A percentile compares a stretch with the other conserved stretches of the same genome.
These are phyloP conservation scores for Coptotermes formosanus DNA, from an alignment of 1,140 invertebrate genomes.

Conservation along the genomic window DNA sequence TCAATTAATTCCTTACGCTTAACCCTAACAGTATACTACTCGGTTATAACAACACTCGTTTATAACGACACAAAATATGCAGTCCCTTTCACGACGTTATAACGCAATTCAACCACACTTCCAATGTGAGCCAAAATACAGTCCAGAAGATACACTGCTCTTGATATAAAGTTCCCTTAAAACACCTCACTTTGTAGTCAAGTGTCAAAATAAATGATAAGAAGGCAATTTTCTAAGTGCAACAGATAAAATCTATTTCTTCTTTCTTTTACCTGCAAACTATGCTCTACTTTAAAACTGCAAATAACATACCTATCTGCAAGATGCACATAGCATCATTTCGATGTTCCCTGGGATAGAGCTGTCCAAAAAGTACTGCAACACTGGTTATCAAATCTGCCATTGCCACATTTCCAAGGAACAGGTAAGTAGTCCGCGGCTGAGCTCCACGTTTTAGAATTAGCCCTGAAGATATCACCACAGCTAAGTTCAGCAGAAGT, in stretches of 20 bases:
- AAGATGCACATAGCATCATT: slow-evolving; percentile 42
- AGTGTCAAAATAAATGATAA: neutral
- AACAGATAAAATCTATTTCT: neutral
- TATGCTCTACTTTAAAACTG: too few relatives aligned
- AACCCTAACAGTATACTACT: too few relatives aligned
- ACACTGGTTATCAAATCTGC: slow-evolving; percentile 55
- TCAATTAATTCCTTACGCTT: too few relatives aligned
- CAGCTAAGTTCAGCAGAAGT: slow-evolving; percentile 53
- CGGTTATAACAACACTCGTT: too few relatives aligned
- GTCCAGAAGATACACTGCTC: too few relatives aligned
- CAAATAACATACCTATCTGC: slow-evolving; percentile 41
- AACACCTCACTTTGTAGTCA: neutral
- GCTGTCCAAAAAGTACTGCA: slow-evolving; percentile 53
- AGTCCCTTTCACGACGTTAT: too few relatives aligned
- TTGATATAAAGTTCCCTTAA: too few relatives aligned
- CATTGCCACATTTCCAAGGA: slow-evolving; percentile 58
- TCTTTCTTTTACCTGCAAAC: neutral
- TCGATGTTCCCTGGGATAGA: slow-evolving; percentile 44
- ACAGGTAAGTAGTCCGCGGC: slow-evolving; percentile 56
- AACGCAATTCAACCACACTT: too few relatives aligned
- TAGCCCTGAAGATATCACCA: slow-evolving; percentile 57
- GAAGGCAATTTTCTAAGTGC: neutral
- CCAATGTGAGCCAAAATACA: too few relatives aligned
- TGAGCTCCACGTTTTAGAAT: slow-evolving; percentile 54
- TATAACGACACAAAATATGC: too few relatives aligned